phyloP scores from a whole-genome alignment of 2,888 invertebrate genomes.

The Thymelicus sylvestris region DNA sequence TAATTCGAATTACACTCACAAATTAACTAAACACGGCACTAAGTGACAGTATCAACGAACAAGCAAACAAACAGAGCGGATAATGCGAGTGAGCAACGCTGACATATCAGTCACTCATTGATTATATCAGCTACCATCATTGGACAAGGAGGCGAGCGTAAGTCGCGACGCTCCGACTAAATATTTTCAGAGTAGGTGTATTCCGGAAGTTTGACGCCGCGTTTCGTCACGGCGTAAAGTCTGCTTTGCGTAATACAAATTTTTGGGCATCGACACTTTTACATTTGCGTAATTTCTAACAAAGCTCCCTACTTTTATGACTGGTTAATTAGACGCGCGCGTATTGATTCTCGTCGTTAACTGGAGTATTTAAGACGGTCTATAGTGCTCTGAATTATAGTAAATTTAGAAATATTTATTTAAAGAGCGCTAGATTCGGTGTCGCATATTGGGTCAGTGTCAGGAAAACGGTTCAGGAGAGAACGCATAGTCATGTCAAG shows the following conservation, averaged over 20 bases:
- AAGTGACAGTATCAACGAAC: not conserved
- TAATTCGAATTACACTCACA: conserved; percentile 43
- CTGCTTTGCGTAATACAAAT: conserved; percentile 50
- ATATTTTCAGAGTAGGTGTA: conserved; percentile 57
- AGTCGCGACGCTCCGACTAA: conserved; percentile 48
- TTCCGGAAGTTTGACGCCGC: conserved; percentile 53
- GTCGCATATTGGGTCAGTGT: conserved; percentile 48
- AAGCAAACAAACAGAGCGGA: not conserved
- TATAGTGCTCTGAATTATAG: conserved; percentile 33
- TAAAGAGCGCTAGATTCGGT: conserved; percentile 43
- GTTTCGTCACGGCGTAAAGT: conserved; percentile 49
- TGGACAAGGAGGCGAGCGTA: conserved; percentile 40
- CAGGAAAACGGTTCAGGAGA: conserved; percentile 37
- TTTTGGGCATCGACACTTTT: conserved; percentile 57
- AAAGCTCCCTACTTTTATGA: conserved; percentile 52
- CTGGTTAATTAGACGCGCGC: conserved; percentile 47
- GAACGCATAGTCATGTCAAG: not conserved
- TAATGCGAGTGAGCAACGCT: conserved; percentile 14
- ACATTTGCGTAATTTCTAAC: conserved; percentile 59
- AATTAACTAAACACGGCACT: conserved; percentile 18
- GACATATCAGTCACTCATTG: conserved; percentile 45
- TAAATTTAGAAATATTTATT: conserved; percentile 48
- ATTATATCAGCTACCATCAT: conserved; percentile 45
- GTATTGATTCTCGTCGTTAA: conserved; percentile 38
- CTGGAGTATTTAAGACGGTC: conserved; percentile 34